Base-by-base conservation (phyloP, 1,140 invertebrate genomes). In the Archegozetes longisetosus region DNA sequence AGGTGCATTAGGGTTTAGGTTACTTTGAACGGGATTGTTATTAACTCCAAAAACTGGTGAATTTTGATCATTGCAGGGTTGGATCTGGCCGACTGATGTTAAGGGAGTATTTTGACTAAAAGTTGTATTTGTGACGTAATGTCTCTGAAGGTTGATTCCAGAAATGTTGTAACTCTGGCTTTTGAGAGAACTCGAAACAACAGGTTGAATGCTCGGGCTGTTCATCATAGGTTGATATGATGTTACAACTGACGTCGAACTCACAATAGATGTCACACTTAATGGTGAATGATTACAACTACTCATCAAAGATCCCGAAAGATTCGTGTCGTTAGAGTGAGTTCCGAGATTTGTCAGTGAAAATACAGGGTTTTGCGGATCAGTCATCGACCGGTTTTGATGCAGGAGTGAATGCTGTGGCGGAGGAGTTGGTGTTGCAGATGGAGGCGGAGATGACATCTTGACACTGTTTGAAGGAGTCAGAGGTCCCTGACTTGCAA, bases 1-100 rank as follows among this genome's bases (percentile, higher is more conserved):
- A 1, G 86, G 86, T 22, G 88, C 87, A 67, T 87, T 81, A 1
- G 87, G 87, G 74, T 91, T 91, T 53, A 91, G 76, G 12, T 20
- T 14, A 6, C 27, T 32, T 46, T 40, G 32, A 17, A 40, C 17
- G 6, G 17, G 6, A 40, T 40, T 40, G 17, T 17, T 40, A 6
- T 40, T 6, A 40, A 17, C 6, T 6, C 6, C 27, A 40, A n/a
- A 23, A 4, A 24, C 1, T 46, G 28, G 32, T 40, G 14, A 32
- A 24, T 55, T 29, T 55, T 55, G 54, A 2, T 24, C 20, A 13
- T 20, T 53, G 26, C 26, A 23, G 13, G 20, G 20, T 17, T 26
- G 52, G 3, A 28, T 40, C 17, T 40, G 32, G 17, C 17, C 6
- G 32, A 40, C 32, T 9, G 6, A 9, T 40, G 32, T 9, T n/a